Percentiles rank a stretch among this genome's conserved stretches.
Evolutionary conservation across 2,797 vertebrate genomes (phyloP).

Genomic region (Melanotaenia pygmaea): DNA sequence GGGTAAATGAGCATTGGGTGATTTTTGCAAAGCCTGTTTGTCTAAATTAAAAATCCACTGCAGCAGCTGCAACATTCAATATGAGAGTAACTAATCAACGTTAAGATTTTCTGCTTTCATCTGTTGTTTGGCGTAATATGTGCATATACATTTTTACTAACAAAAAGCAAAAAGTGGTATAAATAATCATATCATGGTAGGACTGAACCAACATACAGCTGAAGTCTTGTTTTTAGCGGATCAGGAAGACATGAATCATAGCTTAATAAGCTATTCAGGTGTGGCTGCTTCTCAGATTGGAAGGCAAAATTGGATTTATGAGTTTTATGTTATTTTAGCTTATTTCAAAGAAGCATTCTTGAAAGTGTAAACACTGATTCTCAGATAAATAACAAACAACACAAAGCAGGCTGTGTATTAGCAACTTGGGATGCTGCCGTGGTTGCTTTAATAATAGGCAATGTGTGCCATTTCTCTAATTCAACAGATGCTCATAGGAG

Average conservation of each 20-base stretch:
- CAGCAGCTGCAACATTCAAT: constrained; percentile 62
- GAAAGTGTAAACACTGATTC: constrained; percentile 23
- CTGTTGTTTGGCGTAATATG: constrained; percentile 47
- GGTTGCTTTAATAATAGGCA: constrained; percentile 57
- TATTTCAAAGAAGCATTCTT: constrained; percentile 30
- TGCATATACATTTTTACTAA: constrained; percentile 45
- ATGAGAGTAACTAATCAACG: constrained; percentile 44
- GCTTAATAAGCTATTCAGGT: constrained; percentile 38
- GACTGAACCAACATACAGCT: constrained; percentile 37
- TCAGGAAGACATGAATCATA: constrained; percentile 13
- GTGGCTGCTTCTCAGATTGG: constrained; percentile 15
- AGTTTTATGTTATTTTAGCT: neutral
- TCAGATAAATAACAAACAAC: neutral
- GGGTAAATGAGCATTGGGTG: constrained; percentile 56
- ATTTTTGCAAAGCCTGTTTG: constrained; percentile 58
- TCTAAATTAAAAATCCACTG: constrained; percentile 45
- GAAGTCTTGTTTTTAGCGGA: neutral
- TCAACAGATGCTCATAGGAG: constrained; percentile 74
- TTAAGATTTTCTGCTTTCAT: constrained; percentile 45
- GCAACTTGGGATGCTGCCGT: constrained; percentile 40
- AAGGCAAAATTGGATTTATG: constrained; percentile 6
- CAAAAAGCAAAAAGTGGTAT: constrained; percentile 17
- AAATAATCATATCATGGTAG: constrained; percentile 22
- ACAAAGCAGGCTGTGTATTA: constrained; percentile 49
- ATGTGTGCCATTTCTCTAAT: constrained; percentile 60